phyloP scores from a whole-genome alignment of 2,888 invertebrate species.

The Andrena marginata region DNA sequence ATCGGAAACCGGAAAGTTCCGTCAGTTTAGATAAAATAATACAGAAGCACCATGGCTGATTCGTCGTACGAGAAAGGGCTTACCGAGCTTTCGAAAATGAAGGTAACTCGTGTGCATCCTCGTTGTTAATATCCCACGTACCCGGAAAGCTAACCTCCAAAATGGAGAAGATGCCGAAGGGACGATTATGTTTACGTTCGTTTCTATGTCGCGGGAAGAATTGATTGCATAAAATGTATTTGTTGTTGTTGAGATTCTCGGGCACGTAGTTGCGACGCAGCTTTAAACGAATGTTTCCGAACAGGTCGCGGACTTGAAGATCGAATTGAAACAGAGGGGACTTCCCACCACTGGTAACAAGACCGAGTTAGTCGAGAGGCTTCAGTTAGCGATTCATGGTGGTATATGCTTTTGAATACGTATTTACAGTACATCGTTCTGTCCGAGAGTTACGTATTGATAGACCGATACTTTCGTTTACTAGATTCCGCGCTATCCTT shows the following conservation, averaged over 20 bases:
- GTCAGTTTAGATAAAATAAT: constrained; percentile 42
- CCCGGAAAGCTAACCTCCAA: constrained; percentile 45
- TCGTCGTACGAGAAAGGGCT: constrained; percentile 83
- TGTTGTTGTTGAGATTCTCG: background rate
- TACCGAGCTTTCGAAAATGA: constrained; percentile 83
- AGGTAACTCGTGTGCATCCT: constrained; percentile 70
- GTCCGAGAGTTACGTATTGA: background rate
- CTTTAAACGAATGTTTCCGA: constrained; percentile 1
- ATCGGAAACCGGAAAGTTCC: constrained; percentile 88
- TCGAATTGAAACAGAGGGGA: constrained; percentile 92
- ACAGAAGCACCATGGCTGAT: constrained; percentile 78
- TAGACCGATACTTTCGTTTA: constrained; percentile 26
- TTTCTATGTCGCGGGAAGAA: background rate
- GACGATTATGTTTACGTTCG: background rate
- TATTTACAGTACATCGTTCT: background rate
- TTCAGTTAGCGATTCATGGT: constrained; percentile 88
- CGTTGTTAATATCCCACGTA: background rate
- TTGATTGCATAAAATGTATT: background rate
- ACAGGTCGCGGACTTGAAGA: constrained; percentile 94
- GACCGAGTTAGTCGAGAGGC: constrained; percentile 91
- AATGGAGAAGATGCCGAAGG: background rate
- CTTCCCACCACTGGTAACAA: constrained; percentile 92
- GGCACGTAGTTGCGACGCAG: background rate
- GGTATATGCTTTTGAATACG: constrained; percentile 69
- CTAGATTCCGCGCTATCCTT: constrained; percentile 84